Base-by-base conservation (phyloP, 2,888 invertebrate genomes). In the Oligia fasciuncula region DNA sequence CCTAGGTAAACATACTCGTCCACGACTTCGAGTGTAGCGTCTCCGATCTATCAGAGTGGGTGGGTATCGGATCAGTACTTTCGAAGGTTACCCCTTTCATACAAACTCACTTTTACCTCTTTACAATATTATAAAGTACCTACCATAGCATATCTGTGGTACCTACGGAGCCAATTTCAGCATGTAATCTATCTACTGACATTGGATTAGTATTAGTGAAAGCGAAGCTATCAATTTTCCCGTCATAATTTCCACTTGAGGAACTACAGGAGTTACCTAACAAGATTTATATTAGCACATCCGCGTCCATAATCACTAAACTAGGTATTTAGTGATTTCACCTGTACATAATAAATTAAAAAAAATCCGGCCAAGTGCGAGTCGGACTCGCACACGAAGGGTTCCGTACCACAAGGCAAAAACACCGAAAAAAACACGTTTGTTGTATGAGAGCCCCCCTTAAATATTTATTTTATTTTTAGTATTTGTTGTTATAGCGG, bases 241-340 rank as follows among this genome's bases (percentile, higher is more conserved):
- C 23, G 29, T 51, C 35, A 60, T 79, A 73, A 73, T 83, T 85
- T 83, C 54, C 62, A 62, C 63, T 62, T 54, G 23, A 86, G 17
- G 29, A 71, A 79, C 5, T n/a, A 54, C 46, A 14, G n/a, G 43
- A 66, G 54, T 68, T 73, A 70, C 46, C 17, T 40, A 76, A 75
- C 46, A 35, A 46, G 46, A 86, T 73, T 67, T 71, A 76, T 73
- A 63, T 8, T 63, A 40, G 2, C 46, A 63, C 69, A 49, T 85
- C 73, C 81, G 73, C 60, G 19, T 83, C 13, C 62, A 51, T 70
- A 81, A 76, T 62, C 49, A 68, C 29, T 29, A 29, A 29, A 66
- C 13, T 19, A 9, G 1, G 14, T 60, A 69, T 62, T 69, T 70
- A 63, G 49, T 62, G 29, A 83, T 76, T 85, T 75, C 73, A 70